Percentiles rank a stretch among this genome's conserved stretches.
phyloP scores from a whole-genome alignment of 2,888 invertebrate species.

The Drosophila buzzatii region DNA sequence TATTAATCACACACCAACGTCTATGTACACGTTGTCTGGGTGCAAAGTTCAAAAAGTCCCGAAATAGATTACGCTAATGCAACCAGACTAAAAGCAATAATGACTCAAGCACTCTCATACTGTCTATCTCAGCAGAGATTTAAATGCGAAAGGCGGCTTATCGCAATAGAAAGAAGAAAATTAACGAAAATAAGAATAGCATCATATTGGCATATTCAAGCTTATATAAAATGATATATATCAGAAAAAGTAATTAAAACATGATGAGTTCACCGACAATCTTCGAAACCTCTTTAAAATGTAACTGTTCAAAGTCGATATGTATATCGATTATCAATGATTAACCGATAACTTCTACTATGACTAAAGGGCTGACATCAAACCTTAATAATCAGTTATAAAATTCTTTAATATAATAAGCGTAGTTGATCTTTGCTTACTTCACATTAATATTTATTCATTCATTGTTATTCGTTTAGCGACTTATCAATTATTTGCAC shows the following conservation, averaged over 20 bases:
- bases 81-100: conserved; percentile 57
- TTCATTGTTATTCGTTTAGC: background rate
- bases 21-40: conserved; percentile 40
- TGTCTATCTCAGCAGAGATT: conserved; percentile 20
- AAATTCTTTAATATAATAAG: background rate
- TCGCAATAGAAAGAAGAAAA: conserved; percentile 33
- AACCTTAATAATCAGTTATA: background rate
- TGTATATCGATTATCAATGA: background rate
- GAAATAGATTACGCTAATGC: conserved; percentile 33
- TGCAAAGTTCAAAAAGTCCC: conserved; percentile 63
- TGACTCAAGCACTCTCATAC: conserved; percentile 58
- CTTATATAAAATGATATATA: background rate
- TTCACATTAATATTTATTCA: background rate
- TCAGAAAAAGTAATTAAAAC: background rate
- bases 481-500: conserved; percentile 11
- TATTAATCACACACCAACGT: conserved; percentile 39
- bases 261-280: background rate
- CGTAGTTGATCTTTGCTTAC: background rate
- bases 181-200: background rate
- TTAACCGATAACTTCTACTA: background rate
- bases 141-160: conserved; percentile 43
- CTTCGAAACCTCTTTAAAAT: background rate
- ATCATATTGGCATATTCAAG: background rate
- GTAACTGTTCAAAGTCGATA: background rate
- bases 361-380: background rate